phyloP scores from a whole-genome alignment of 2,888 invertebrate genomes.

The Rhimphoctona megacephalus region DNA sequence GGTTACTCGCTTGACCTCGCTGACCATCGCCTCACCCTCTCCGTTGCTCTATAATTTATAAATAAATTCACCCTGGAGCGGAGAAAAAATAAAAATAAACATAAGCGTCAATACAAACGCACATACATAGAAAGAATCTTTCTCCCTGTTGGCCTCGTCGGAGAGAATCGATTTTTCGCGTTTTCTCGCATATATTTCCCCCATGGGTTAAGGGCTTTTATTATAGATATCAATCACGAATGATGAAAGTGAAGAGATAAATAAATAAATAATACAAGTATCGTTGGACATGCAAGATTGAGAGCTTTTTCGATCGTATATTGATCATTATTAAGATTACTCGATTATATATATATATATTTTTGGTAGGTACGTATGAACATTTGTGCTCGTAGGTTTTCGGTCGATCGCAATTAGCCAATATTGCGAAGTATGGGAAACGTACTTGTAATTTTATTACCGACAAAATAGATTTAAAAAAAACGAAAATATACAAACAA shows the following conservation, averaged over 20 bases:
- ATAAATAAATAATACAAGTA: neutral
- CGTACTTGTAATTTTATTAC: neutral
- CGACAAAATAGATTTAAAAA: neutral
- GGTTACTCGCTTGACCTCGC: slow-evolving; percentile 60
- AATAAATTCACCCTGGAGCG: slow-evolving; percentile 60
- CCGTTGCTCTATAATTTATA: slow-evolving; percentile 67
- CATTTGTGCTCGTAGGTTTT: slow-evolving; percentile 1
- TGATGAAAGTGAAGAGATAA: neutral
- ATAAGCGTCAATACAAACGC: slow-evolving; percentile 28
- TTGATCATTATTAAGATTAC: neutral
- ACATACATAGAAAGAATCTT: slow-evolving; percentile 9
- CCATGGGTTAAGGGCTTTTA: slow-evolving; percentile 37
- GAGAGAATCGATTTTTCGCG: slow-evolving; percentile 62
- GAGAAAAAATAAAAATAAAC: slow-evolving; percentile 26
- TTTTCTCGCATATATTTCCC: slow-evolving; percentile 42
- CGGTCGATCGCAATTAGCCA: neutral
- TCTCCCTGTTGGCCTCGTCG: slow-evolving; percentile 62
- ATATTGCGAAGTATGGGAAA: neutral
- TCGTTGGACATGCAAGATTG: slow-evolving; percentile 2
- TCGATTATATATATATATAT: neutral
- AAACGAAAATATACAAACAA: neutral
- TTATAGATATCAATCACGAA: slow-evolving; percentile 1
- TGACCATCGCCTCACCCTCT: slow-evolving; percentile 54
- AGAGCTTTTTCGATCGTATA: neutral
- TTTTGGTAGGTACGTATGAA: neutral